Evolutionary conservation across 2,888 invertebrate genomes (phyloP).

Genomic region (Drosophila stalkeri): DNA sequence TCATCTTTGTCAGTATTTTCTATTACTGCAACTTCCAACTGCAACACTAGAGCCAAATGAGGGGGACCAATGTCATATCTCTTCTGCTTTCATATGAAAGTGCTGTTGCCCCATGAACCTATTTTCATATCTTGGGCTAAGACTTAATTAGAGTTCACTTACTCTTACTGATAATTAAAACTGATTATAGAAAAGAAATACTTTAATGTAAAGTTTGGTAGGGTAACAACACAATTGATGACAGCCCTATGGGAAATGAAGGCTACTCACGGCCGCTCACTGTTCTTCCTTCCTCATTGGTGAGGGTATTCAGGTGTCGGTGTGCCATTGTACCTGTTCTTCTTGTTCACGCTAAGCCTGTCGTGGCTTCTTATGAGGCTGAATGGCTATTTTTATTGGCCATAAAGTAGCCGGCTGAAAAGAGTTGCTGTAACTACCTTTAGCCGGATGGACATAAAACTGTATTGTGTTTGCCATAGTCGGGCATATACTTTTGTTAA

Average conservation of each 20-base stretch:
- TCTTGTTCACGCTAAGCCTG: conserved; percentile 1
- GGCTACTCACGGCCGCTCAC: fast-evolving
- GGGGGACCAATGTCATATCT: background rate
- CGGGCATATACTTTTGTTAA: conserved; percentile 26
- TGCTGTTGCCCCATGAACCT: background rate
- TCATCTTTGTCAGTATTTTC: background rate
- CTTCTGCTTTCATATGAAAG: background rate
- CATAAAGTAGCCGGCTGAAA: conserved; percentile 52
- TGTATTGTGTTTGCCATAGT: conserved; percentile 22
- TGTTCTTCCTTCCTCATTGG: background rate
- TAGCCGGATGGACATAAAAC: conserved; percentile 46
- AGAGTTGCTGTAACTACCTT: conserved; percentile 63
- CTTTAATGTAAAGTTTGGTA: background rate
- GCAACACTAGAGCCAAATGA: background rate
- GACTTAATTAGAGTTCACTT: background rate
- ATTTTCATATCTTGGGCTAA: background rate
- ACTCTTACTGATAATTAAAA: background rate
- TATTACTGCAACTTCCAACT: background rate
- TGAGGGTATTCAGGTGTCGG: background rate
- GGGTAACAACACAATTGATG: background rate
- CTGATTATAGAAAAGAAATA: background rate
- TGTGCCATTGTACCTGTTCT: background rate
- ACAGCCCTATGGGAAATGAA: no score
- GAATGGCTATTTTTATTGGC: conserved; percentile 51
- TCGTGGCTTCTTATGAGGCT: conserved; percentile 26